phyloP scores from a whole-genome alignment of 2,113 vertebrate species.

The Thunnus thynnus region DNA sequence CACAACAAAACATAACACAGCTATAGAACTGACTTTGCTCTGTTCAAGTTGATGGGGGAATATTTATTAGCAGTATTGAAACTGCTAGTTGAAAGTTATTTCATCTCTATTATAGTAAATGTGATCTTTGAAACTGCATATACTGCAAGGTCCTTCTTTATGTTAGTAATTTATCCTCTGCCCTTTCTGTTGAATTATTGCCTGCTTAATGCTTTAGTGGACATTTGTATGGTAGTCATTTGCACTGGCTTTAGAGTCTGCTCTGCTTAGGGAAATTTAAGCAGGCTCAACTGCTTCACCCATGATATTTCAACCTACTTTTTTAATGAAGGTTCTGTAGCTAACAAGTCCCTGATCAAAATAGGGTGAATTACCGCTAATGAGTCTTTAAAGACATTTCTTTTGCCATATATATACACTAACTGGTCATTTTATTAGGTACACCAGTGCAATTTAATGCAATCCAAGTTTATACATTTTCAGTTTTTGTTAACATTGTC shows the following conservation, averaged over 20 bases:
- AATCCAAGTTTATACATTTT: too few relatives aligned
- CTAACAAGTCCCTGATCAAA: slow-evolving; percentile 16
- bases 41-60: not conserved
- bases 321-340: slow-evolving; percentile 1
- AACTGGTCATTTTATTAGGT: too few relatives aligned
- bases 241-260: slow-evolving; percentile 27
- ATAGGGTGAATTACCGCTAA: too few relatives aligned
- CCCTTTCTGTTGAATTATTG: slow-evolving; percentile 64
- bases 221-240: slow-evolving; percentile 54
- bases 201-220: slow-evolving; percentile 45
- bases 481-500: too few relatives aligned
- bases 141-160: slow-evolving; percentile 31
- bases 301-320: slow-evolving; percentile 13
- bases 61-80: not conserved
- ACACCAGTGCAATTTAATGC: too few relatives aligned
- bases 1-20: not conserved
- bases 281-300: slow-evolving; percentile 20
- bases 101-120: slow-evolving; percentile 36
- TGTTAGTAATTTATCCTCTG: slow-evolving; percentile 49
- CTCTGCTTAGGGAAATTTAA: slow-evolving; percentile 32
- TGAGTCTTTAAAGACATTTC: slow-evolving; percentile 6
- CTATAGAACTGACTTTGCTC: not conserved
- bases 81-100: slow-evolving; percentile 29
- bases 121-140: slow-evolving; percentile 58
- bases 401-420: not conserved